These are phyloP conservation scores for Tolypeutes matacus DNA, from an alignment of 2,797 vertebrate genomes.

Conservation along the genomic window DNA sequence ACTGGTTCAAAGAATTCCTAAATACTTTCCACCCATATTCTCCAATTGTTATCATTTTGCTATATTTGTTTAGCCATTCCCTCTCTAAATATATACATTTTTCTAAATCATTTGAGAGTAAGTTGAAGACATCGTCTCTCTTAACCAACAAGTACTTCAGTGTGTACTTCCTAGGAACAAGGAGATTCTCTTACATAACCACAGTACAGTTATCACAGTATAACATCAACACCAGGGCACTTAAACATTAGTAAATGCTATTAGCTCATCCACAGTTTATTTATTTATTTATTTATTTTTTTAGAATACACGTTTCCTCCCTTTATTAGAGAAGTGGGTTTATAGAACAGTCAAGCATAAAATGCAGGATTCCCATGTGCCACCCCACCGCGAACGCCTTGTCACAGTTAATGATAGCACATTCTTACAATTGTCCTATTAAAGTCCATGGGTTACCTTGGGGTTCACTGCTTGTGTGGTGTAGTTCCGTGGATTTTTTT, in stretches of 20 bases:
- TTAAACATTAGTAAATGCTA: not conserved
- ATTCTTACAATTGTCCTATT: too few species aligned
- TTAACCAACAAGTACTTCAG: not conserved
- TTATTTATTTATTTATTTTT: too few species aligned
- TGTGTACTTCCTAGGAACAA: constrained; percentile 30
- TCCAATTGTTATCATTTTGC: not conserved
- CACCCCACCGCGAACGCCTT: too few species aligned
- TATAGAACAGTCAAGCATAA: too few species aligned
- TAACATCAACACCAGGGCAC: not conserved
- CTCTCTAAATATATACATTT: constrained; percentile 21
- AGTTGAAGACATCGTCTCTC: not conserved
- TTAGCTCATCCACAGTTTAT: not conserved
- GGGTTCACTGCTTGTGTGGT: too few species aligned
- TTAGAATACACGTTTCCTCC: too few species aligned
- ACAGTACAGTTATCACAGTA: not conserved
- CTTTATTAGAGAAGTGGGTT: too few species aligned
- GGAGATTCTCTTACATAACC: not conserved
- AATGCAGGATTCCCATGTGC: too few species aligned
- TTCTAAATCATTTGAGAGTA: constrained; percentile 42
- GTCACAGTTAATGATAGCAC: too few species aligned
- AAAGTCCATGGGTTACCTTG: too few species aligned
- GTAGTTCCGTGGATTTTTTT: too few species aligned
- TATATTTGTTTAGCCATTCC: constrained; percentile 16
- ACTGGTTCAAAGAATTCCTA: constrained; percentile 32
- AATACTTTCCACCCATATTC: not conserved